These are phyloP conservation scores for Xyliphius kryptos DNA, from an alignment of 2,113 vertebrate species.

Conservation along the genomic window DNA sequence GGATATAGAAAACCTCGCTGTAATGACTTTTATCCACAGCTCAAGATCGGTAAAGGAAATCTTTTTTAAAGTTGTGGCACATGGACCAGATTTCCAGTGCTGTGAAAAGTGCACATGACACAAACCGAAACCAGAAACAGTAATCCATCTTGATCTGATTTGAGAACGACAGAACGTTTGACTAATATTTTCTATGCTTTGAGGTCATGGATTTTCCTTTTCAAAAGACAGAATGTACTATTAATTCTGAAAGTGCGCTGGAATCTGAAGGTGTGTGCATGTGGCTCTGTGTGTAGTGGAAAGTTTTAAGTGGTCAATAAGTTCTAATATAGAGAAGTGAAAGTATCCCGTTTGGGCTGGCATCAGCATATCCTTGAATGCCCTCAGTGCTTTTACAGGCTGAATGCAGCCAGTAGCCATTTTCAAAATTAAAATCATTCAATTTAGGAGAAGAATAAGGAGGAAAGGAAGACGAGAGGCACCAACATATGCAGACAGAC, in stretches of 20 bases:
- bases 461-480: constrained; percentile 9
- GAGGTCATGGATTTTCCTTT: no score
- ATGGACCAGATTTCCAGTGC: constrained; percentile 50
- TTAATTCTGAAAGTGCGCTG: no score
- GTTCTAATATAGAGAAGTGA: constrained; percentile 45
- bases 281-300: constrained; percentile 6
- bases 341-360: constrained; percentile 51
- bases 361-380: constrained; percentile 53
- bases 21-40: constrained; percentile 64
- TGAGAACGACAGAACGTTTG: constrained; percentile 56
- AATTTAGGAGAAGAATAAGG: constrained; percentile 3
- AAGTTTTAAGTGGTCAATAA: constrained; percentile 45
- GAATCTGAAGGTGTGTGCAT: constrained; percentile 3
- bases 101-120: constrained; percentile 53
- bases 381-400: constrained; percentile 45
- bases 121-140: constrained; percentile 56
- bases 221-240: no score
- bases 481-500: constrained; percentile 1
- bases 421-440: constrained; percentile 21
- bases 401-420: constrained; percentile 27
- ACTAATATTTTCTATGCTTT: constrained; percentile 68
- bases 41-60: constrained; percentile 60
- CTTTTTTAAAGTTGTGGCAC: constrained; percentile 55
- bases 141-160: constrained; percentile 68
- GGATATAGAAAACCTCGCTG: constrained; percentile 60